phyloP scores from a whole-genome alignment of 1,140 invertebrate genomes.

The Halyomorpha halys region DNA sequence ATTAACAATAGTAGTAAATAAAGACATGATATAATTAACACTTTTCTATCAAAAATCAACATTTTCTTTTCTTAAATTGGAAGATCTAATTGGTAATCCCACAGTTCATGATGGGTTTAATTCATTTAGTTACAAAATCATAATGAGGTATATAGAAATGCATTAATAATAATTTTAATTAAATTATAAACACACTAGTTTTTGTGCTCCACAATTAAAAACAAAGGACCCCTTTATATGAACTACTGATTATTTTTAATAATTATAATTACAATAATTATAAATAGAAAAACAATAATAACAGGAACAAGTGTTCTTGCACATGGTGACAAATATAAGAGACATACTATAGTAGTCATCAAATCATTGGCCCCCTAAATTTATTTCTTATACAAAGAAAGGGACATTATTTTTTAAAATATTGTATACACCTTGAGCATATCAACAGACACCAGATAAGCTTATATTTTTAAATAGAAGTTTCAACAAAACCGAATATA shows the following conservation, averaged over 20 bases:
- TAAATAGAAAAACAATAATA: background rate
- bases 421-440: too few species aligned
- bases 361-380: too few species aligned
- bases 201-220: background rate
- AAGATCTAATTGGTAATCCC: constrained; percentile 1
- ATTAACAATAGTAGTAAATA: constrained; percentile 6
- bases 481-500: too few species aligned
- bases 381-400: too few species aligned
- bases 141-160: constrained; percentile 16
- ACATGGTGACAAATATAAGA: too few species aligned
- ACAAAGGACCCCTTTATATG: background rate
- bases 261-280: background rate
- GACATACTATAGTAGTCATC: too few species aligned
- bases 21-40: constrained; percentile 14
- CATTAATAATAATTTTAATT: too few species aligned
- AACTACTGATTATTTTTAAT: background rate
- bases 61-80: constrained; percentile 7
- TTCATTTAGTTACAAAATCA: background rate
- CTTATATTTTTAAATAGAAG: too few species aligned
- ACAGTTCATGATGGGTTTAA: background rate
- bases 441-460: too few species aligned
- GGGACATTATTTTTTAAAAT: too few species aligned
- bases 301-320: background rate
- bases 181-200: too few species aligned
- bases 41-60: background rate